Percentiles rank a stretch among this genome's conserved stretches.
These are phyloP conservation scores for Ectemnius continuus DNA, from an alignment of 2,888 invertebrate species.

Conservation along the genomic window DNA sequence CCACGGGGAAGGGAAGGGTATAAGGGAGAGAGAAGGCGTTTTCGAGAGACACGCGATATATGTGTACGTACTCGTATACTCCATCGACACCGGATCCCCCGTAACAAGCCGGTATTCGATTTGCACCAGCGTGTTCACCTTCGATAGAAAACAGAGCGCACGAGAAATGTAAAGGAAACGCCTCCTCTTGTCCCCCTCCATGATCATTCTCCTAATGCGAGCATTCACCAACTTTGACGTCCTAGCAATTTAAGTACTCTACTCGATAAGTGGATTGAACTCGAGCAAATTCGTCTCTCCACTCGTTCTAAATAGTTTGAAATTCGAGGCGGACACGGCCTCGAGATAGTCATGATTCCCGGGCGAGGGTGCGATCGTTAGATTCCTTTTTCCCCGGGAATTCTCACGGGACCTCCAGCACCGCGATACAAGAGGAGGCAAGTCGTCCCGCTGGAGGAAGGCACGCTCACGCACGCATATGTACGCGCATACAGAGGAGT, in stretches of 20 bases:
- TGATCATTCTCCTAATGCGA: too few relatives aligned
- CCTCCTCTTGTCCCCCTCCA: too few relatives aligned
- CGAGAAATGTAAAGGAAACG: neutral
- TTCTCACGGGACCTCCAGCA: conserved; percentile 39
- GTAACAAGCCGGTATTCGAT: conserved; percentile 34
- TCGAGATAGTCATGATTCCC: too few relatives aligned
- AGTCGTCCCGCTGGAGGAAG: neutral
- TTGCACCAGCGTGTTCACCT: too few relatives aligned
- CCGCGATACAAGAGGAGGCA: conserved; percentile 15
- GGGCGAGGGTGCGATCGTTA: conserved; percentile 7
- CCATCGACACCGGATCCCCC: conserved; percentile 66
- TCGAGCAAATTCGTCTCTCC: too few relatives aligned
- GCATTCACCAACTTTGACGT: too few relatives aligned
- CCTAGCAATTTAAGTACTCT: too few relatives aligned
- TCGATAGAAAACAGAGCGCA: conserved; percentile 40
- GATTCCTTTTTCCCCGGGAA: conserved; percentile 31
- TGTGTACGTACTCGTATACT: conserved; percentile 57
- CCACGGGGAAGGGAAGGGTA: conserved; percentile 15
- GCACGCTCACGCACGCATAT: neutral
- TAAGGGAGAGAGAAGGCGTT: conserved; percentile 18
- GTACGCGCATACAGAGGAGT: neutral
- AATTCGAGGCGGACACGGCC: too few relatives aligned
- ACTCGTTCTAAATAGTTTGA: too few relatives aligned
- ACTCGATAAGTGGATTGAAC: too few relatives aligned
- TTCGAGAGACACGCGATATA: conserved; percentile 40